These are phyloP conservation scores for Teleogryllus oceanicus DNA, from an alignment of 2,888 invertebrate species.

Conservation along the genomic window DNA sequence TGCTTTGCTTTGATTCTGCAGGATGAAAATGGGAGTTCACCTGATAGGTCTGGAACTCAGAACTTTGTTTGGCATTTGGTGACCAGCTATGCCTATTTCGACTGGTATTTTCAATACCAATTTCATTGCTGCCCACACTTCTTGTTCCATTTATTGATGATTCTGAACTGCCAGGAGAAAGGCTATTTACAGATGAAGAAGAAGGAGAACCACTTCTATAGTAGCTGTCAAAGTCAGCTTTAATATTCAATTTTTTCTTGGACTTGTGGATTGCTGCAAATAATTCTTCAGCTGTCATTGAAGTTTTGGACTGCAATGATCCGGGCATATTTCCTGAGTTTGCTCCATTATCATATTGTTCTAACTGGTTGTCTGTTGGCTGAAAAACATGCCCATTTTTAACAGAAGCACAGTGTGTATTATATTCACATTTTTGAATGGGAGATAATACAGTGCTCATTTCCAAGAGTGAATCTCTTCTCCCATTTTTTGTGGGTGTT, in stretches of 20 bases:
- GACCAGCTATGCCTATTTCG: conserved; percentile 63
- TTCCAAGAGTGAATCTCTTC: not conserved
- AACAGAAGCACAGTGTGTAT: no score
- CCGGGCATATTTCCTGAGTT: no score
- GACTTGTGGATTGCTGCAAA: conserved; percentile 75
- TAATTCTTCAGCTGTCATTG: conserved; percentile 74
- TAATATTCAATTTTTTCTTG: conserved; percentile 68
- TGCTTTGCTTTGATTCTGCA: conserved; percentile 49
- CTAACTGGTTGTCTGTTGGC: no score
- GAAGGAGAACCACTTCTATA: conserved; percentile 43
- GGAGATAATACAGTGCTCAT: not conserved
- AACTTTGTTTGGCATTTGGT: conserved; percentile 46
- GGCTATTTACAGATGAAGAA: conserved; percentile 49
- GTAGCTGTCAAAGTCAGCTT: conserved; percentile 38
- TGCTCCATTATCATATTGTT: no score
- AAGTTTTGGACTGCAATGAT: conserved; percentile 55
- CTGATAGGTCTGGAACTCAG: conserved; percentile 26
- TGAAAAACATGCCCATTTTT: no score
- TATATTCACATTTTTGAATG: no score
- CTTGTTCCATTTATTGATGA: conserved; percentile 50
- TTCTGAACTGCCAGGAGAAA: conserved; percentile 55
- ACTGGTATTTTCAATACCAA: not conserved
- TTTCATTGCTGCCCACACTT: not conserved
- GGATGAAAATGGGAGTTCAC: conserved; percentile 29
- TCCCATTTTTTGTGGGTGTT: not conserved